Base-by-base conservation (phyloP, 2,888 invertebrate species). In the Trachelus tabidus region DNA sequence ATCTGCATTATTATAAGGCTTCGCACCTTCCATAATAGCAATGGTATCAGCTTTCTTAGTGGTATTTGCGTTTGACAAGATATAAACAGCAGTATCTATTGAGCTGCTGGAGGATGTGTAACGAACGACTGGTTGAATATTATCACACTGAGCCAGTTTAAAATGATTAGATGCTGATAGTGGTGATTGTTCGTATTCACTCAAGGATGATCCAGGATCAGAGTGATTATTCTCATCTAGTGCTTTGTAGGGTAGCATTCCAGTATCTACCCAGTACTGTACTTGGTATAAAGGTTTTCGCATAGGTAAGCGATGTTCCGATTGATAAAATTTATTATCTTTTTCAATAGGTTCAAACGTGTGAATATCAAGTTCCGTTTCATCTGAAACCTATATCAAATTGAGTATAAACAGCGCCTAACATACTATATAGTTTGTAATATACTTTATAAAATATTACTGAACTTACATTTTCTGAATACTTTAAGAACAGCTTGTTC, bases 221-320 rank as follows among this genome's bases (percentile, higher is more conserved):
- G 82, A 81, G 30, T 74, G 76, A 3, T 31, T 75, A 3, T 81
- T 68, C 1, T 79, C 76, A 30, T 37, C 37, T 37, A 79, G 12
- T 30, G 35, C 75, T 12, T 40, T 69, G 69, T 83, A 86, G 0
- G 88, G 87, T 6, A 83, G 76, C 76, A 86, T 83, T 11, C 90
- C 88, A 34, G 89, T 90, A 77, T 89, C 80, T 37, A 90, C 79
- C 90, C 90, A 90, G 78, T 87, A 83, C 73, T 89, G 89, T 73
- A 90, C 79, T 2, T 85, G 80, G 11, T 73, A 81, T 4, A 81
- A 77, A 74, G 85, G 73, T 76, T 88, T 89, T 11, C 83, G 83
- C 75, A 86, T 82, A 34, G 85, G 83, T 23, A 80, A 33, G 3
- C 79, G 81, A 30, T 68, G 74, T 56, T 82, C 79, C 0, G 78